Percentiles rank a stretch among this genome's conserved stretches.
phyloP scores from a whole-genome alignment of 2,113 vertebrate species.

The Cepphus grylle region DNA sequence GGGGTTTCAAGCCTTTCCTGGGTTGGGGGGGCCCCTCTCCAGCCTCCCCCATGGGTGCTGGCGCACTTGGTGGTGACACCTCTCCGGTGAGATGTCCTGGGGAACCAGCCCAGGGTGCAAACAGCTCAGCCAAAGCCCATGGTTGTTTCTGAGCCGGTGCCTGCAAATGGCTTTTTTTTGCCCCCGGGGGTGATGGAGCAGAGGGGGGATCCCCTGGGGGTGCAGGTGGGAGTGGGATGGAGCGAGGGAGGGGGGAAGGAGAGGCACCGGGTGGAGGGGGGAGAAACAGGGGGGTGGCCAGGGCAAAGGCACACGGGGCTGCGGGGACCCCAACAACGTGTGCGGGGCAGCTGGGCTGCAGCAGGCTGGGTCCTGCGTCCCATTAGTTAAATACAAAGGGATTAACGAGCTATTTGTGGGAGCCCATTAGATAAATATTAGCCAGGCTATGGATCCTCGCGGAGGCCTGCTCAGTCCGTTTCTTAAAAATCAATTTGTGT shows the following conservation, averaged over 20 bases:
- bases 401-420: neutral
- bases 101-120: rapidly evolving
- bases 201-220: neutral
- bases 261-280: neutral
- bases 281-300: neutral
- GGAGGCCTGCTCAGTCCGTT: neutral
- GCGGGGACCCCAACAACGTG: rapidly evolving
- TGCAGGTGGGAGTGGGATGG: neutral
- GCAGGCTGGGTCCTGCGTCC: neutral
- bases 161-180: neutral
- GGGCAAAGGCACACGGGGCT: rapidly evolving
- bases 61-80: neutral
- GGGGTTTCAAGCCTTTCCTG: neutral
- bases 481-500: neutral
- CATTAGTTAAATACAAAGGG: neutral
- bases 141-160: neutral
- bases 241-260: neutral
- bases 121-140: neutral
- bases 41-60: neutral
- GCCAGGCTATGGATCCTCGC: neutral
- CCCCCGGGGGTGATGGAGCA: rapidly evolving
- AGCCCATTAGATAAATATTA: neutral
- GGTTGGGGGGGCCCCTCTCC: neutral
- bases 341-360: neutral
- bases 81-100: neutral